Percentiles rank a stretch among this genome's conserved stretches.
Evolutionary conservation across 1,140 invertebrate species (phyloP).

Genomic region (Cyrtorhinus lividipennis): DNA sequence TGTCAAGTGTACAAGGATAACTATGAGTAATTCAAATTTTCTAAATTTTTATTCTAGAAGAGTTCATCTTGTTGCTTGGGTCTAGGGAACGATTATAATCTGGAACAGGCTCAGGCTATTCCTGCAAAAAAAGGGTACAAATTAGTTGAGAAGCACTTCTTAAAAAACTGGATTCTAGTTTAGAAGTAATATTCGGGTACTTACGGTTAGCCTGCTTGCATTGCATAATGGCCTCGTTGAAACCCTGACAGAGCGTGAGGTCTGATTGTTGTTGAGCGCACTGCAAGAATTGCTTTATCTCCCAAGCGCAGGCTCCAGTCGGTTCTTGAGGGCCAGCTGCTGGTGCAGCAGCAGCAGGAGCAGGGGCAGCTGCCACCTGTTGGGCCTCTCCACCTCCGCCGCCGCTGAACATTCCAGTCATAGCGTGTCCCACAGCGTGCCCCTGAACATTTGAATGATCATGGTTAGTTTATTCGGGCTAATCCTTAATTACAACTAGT

Average conservation of each 20-base stretch:
- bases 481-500: neutral
- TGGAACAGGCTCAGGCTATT: too few relatives aligned
- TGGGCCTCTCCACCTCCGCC: slow-evolving; percentile 39
- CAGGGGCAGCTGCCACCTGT: slow-evolving; percentile 28
- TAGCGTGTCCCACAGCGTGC: slow-evolving; percentile 66
- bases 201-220: slow-evolving; percentile 51
- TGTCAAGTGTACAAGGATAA: too few relatives aligned
- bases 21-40: too few relatives aligned
- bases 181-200: too few relatives aligned
- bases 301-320: slow-evolving; percentile 66
- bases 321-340: slow-evolving; percentile 31
- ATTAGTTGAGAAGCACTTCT: too few relatives aligned
- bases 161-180: too few relatives aligned
- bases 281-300: slow-evolving; percentile 76
- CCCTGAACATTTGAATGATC: slow-evolving; percentile 41
- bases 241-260: slow-evolving; percentile 73
- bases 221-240: slow-evolving; percentile 82
- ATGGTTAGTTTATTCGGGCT: neutral
- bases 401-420: slow-evolving; percentile 72
- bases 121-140: too few relatives aligned
- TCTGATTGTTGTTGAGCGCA: slow-evolving; percentile 75
- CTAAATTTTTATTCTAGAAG: too few relatives aligned
- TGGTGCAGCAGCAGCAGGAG: slow-evolving; percentile 30
- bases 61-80: too few relatives aligned
- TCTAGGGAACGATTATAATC: too few relatives aligned